Evolutionary conservation across 2,797 vertebrate genomes (phyloP), one percentile per base, ranked within the genome.

Genomic region (Peromyscus nudipes): DNA sequence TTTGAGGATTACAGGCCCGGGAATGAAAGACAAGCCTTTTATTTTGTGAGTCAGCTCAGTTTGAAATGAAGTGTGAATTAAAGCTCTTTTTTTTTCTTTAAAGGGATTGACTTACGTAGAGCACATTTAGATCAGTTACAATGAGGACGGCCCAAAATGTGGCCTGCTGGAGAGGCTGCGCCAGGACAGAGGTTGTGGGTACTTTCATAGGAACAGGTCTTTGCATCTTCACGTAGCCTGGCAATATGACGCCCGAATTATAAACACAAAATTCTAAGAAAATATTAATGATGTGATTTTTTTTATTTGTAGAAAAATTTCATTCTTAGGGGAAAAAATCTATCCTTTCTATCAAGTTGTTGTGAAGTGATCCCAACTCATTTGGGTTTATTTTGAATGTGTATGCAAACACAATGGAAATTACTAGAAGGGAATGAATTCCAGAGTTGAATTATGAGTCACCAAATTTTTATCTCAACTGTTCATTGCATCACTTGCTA

Each of bases 231-330:
- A 43, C 17, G 4, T 75, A 83, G 4, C 1, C 17, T 67, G 27
- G 27, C 43, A 89, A 65, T 60, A 84, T 1, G 40, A 95, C 95
- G 3, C 5, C 27, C 82, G 34, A 62, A 55, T 57, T 75, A 62
- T 52, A 81, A 57, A 37, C 52, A 57, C n/a, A 80, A 85, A 85
- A 52, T 85, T 81, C 52, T 81, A 91, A 88, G 37, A 87, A 89
- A 89, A 85, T 62, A 34, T 37, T 14, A 67, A 67, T 13, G 1
- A 37, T 40, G 3, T 40, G 89, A 75, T 6, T n/a, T 85, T 6
- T 34, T 85, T 71, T 93, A 84, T 83, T 95, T 91, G 84, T 46
- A 91, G 92, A 93, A 12, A 94, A 92, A 91, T 89, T 91, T 40
- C 49, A 91, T 37, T 40, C 69, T 55, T 85, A 46, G 21, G 31